A percentile compares a stretch with the other conserved stretches of the same genome.
Evolutionary conservation across 2,797 vertebrate genomes (phyloP).

Genomic region (Pelobates cultripes): DNA sequence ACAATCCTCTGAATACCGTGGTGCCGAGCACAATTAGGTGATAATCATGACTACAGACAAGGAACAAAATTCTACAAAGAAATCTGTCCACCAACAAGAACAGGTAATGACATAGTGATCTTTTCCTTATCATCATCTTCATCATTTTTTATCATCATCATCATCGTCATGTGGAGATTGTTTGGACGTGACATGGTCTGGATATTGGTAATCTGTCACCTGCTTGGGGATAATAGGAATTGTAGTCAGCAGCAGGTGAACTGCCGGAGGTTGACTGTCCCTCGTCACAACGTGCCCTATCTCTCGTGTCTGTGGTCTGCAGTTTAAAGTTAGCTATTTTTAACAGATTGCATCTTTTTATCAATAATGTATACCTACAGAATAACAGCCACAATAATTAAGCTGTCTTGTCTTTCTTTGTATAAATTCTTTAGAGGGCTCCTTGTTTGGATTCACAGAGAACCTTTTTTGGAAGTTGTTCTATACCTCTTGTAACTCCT

Average conservation of each 20-base stretch:
- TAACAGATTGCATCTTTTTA: slow-evolving; percentile 54
- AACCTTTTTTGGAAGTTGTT: slow-evolving; percentile 32
- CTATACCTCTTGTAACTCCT: slow-evolving; percentile 38
- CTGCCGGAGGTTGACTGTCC: neutral
- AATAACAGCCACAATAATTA: slow-evolving; percentile 55
- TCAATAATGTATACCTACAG: slow-evolving; percentile 46
- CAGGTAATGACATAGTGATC: slow-evolving; percentile 76
- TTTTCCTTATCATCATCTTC: slow-evolving; percentile 52
- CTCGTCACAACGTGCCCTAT: neutral
- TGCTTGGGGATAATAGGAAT: neutral
- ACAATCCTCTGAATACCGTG: slow-evolving; percentile 59
- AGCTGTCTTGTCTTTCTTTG: neutral
- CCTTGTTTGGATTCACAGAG: neutral
- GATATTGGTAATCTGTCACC: no score
- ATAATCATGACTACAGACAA: slow-evolving; percentile 88
- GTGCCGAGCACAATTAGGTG: slow-evolving; percentile 64
- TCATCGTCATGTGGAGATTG: slow-evolving; percentile 13
- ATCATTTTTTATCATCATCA: neutral
- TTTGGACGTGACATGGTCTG: slow-evolving; percentile 1
- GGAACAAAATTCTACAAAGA: slow-evolving; percentile 81
- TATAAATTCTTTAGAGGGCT: neutral
- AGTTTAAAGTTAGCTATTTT: slow-evolving; percentile 55
- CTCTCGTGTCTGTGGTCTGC: slow-evolving; percentile 56
- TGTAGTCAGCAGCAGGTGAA: neutral
- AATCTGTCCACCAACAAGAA: slow-evolving; percentile 84